Evolutionary conservation across 92 coral and sea anemone genomes (phyloP).

Genomic region (Porites divaricata): DNA sequence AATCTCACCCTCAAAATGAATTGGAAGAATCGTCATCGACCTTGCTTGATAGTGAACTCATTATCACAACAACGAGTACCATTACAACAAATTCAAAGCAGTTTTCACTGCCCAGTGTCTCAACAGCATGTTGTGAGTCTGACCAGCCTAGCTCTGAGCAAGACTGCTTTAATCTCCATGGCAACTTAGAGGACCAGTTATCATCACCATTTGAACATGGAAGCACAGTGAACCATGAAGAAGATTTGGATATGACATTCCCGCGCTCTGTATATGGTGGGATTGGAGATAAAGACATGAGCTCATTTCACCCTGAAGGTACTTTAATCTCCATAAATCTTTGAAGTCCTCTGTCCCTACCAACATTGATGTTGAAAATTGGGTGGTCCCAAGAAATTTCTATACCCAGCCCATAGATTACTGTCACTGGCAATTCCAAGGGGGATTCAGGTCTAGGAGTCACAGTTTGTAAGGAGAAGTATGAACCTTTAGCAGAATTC

Average conservation of each 20-base stretch:
- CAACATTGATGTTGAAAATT: no score
- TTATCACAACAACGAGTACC: slow-evolving; percentile 22
- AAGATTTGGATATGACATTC: slow-evolving; percentile 41
- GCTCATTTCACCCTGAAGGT: slow-evolving; percentile 30
- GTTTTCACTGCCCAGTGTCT: neutral
- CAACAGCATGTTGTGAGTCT: slow-evolving; percentile 21
- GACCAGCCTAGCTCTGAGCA: slow-evolving; percentile 22
- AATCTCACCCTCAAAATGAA: neutral
- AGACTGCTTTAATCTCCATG: slow-evolving; percentile 33
- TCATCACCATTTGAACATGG: slow-evolving; percentile 34
- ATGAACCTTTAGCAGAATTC: no score
- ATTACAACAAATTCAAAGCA: slow-evolving; percentile 1
- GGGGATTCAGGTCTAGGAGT: no score
- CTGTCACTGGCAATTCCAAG: no score
- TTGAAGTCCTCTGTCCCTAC: no score
- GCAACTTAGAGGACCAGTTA: slow-evolving; percentile 28
- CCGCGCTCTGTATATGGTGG: slow-evolving; percentile 29
- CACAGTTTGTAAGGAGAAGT: no score
- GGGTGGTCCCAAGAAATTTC: no score
- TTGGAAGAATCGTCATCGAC: slow-evolving; percentile 9
- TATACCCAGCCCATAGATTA: no score
- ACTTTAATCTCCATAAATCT: neutral
- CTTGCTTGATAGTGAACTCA: slow-evolving; percentile 6
- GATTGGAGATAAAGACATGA: slow-evolving; percentile 41
- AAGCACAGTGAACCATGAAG: slow-evolving; percentile 10